Percentiles rank a stretch among this genome's conserved stretches.
These are phyloP conservation scores for Margarornis squamiger DNA, from an alignment of 2,797 vertebrate species.

Conservation along the genomic window DNA sequence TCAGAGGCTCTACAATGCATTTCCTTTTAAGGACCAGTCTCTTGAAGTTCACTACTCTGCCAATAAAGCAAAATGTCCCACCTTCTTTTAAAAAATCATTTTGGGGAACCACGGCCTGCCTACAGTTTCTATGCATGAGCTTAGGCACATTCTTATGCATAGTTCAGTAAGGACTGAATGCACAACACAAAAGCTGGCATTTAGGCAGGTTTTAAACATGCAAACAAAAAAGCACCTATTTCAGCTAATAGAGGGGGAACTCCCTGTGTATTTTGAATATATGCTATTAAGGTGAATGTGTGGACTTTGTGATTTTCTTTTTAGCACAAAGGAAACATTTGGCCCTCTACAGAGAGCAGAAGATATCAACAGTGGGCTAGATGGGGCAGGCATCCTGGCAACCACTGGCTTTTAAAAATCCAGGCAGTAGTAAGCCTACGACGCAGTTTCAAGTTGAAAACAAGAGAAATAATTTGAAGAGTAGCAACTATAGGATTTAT, in stretches of 20 bases:
- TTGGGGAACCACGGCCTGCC: neutral
- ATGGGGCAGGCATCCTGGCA: slow-evolving; percentile 18
- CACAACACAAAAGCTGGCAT: slow-evolving; percentile 3
- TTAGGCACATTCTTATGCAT: neutral
- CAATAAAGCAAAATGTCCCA: neutral
- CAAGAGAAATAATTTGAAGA: neutral
- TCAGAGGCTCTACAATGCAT: neutral
- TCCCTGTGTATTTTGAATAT: slow-evolving; percentile 2
- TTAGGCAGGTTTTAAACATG: neutral
- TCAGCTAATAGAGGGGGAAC: neutral
- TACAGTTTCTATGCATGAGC: neutral
- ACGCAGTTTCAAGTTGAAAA: neutral
- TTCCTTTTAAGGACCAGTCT: slow-evolving; percentile 57
- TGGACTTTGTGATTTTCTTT: slow-evolving; percentile 19
- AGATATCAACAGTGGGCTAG: neutral
- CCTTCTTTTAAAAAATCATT: slow-evolving; percentile 3
- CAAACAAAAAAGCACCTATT: neutral
- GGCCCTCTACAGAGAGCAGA: slow-evolving; percentile 2
- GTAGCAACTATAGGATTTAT: neutral
- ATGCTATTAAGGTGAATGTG: neutral
- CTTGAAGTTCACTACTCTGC: slow-evolving; percentile 10
- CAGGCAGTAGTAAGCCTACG: neutral
- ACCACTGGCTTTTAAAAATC: neutral
- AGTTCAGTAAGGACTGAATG: neutral
- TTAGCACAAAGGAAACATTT: slow-evolving; percentile 26